Base-by-base conservation (phyloP, 2,113 vertebrate species). In the Perca flavescens region DNA sequence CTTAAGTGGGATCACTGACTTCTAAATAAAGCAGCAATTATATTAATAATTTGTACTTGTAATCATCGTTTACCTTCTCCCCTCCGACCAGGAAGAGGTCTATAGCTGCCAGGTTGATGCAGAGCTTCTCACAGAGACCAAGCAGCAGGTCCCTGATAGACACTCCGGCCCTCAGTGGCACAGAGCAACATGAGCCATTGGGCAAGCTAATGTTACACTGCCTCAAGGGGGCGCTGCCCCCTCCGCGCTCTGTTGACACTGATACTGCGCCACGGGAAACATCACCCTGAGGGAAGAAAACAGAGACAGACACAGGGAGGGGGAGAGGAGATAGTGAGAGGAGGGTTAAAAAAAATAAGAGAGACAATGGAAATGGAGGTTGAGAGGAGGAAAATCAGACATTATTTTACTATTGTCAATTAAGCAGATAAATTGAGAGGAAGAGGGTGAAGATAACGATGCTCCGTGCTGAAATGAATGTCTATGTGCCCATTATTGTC, bases 41-140 rank as follows among this genome's bases (percentile, higher is more conserved):
- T 43, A 10, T 43, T 43, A 43, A 11, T 11, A 11, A 11, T 3
- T 3, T 10, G 40, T 43, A 11, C 40, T 11, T 43, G 40, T 43
- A 43, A 43, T 43, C 40, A 43, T 43, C 40, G 11, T 53, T 63
- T 96, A 99, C 98, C 98, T 99, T 99, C 88, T 98, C 98, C 16
- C 98, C 98, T 88, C 97, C 98, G 19, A 98, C 95, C 68, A 99
- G 93, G 86, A 99, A 99, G 58, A 99, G 96, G 89, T 99, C 98
- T 72, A 98, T 96, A 3, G 97, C 98, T 22, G 98, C 97, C 85
- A 99, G 94, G 74, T 97, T 99, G 91, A 99, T 96, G 88, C 96
- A 96, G 1, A 98, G 96, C 31, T 97, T 97, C 94, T 99, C 97
- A 0, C 98, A 99, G 74, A 99, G 94, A 14, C 96, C 97, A 28